phyloP scores from a whole-genome alignment of 2,797 vertebrate species.

The Simalia tracyae region DNA sequence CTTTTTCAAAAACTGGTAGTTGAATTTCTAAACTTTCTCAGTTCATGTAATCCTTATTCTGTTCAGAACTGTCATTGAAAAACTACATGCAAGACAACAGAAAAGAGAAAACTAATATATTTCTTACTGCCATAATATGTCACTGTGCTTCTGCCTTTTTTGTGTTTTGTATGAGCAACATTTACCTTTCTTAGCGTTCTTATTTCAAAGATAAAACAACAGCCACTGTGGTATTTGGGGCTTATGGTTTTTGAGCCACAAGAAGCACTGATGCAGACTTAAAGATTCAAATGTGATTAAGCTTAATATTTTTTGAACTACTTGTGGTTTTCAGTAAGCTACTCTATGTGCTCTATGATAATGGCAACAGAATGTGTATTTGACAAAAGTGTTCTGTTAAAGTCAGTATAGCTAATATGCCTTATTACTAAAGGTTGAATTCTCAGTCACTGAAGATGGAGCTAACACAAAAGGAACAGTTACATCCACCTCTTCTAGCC shows the following conservation, averaged over 20 bases:
- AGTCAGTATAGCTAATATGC: conserved; percentile 27
- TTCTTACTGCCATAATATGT: conserved; percentile 20
- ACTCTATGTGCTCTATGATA: conserved; percentile 47
- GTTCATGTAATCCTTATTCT: background rate
- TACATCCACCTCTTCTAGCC: background rate
- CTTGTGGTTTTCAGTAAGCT: conserved; percentile 59
- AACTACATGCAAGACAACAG: background rate
- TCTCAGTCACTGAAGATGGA: background rate
- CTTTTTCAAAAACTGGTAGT: background rate
- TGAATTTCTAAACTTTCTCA: background rate
- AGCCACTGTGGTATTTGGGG: conserved; percentile 55
- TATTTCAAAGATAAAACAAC: conserved; percentile 48
- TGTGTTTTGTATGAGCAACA: conserved; percentile 42
- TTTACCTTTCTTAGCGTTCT: conserved; percentile 42
- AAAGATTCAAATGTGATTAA: conserved; percentile 64
- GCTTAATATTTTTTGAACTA: conserved; percentile 57
- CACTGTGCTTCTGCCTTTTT: conserved; percentile 38
- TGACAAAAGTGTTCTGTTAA: conserved; percentile 43
- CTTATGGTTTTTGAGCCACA: conserved; percentile 57
- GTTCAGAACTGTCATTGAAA: background rate
- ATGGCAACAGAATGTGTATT: conserved; percentile 47
- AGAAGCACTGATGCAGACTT: conserved; percentile 52
- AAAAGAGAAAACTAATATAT: conserved; percentile 24
- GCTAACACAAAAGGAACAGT: background rate
- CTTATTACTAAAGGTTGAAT: background rate